These are phyloP conservation scores for Ectropis grisescens DNA, from an alignment of 1,140 invertebrate genomes.

Conservation along the genomic window DNA sequence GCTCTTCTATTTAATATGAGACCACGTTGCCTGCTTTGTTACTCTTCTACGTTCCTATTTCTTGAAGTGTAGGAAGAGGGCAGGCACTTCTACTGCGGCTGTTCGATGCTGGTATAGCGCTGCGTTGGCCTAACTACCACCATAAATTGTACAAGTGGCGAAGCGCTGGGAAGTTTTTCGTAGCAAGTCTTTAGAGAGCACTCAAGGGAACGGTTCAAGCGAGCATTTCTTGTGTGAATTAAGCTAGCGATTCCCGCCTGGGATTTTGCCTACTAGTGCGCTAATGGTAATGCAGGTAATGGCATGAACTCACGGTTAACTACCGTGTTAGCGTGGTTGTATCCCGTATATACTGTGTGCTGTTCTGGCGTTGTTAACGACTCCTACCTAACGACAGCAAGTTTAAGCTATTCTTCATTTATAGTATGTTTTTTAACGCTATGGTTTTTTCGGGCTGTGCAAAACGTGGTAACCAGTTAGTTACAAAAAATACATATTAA, in stretches of 20 bases:
- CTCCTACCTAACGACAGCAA: no score
- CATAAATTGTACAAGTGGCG: constrained; percentile 37
- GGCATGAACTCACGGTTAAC: constrained; percentile 6
- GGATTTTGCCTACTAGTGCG: constrained; percentile 11
- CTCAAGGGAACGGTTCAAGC: constrained; percentile 27
- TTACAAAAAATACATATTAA: no score
- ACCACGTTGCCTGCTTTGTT: constrained; percentile 6
- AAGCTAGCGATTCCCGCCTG: constrained; percentile 14
- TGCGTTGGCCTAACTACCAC: constrained; percentile 31
- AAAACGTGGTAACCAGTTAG: no score
- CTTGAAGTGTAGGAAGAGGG: constrained; percentile 3
- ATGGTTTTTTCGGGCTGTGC: no score
- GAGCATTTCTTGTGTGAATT: constrained; percentile 31
- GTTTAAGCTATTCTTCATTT: no score
- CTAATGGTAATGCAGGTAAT: constrained; percentile 13
- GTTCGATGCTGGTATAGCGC: no score
- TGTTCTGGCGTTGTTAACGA: no score
- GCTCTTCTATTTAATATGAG: constrained; percentile 12
- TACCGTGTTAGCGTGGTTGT: constrained; percentile 2
- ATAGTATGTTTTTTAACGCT: no score
- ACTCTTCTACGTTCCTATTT: constrained; percentile 6
- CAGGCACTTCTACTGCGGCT: constrained; percentile 5
- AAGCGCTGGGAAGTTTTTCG: constrained; percentile 29
- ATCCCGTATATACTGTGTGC: constrained; percentile 4
- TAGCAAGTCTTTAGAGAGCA: constrained; percentile 29